phyloP scores from a whole-genome alignment of 2,888 invertebrate genomes.

The Ormyrus labotus region DNA sequence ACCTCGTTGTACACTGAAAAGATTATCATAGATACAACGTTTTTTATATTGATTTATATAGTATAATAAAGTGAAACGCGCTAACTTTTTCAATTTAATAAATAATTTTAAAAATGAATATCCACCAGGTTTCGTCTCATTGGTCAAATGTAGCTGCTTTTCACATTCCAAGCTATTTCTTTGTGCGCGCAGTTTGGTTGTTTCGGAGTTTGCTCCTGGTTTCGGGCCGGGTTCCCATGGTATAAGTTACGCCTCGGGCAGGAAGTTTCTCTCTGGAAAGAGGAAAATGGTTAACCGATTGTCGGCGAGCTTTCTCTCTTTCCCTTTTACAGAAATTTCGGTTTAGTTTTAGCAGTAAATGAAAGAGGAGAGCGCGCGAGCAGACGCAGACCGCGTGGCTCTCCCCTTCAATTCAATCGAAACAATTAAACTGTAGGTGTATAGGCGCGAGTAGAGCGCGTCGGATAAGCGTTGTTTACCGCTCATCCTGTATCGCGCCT shows the following conservation, averaged over 20 bases:
- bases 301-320: neutral
- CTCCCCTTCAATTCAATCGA: conserved; percentile 44
- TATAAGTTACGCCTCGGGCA: conserved; percentile 7
- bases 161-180: neutral
- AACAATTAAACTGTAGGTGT: conserved; percentile 53
- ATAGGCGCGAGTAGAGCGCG: conserved; percentile 17
- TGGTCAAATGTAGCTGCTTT: neutral
- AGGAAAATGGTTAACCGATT: conserved; percentile 30
- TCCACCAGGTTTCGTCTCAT: neutral
- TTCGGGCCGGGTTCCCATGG: neutral
- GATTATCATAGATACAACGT: neutral
- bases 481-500: neutral
- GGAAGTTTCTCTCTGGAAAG: neutral
- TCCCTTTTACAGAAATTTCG: conserved; percentile 12
- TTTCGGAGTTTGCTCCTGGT: conserved; percentile 9
- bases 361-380: conserved; percentile 13
- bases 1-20: neutral
- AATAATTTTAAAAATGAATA: too few species aligned
- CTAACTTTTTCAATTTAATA: too few species aligned
- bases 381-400: too few species aligned
- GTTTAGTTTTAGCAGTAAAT: conserved; percentile 59
- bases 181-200: conserved; percentile 4
- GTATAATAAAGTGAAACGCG: too few species aligned
- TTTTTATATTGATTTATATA: too few species aligned
- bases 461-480: conserved; percentile 15